A percentile compares a stretch with the other conserved stretches of the same genome.
These are phyloP conservation scores for Cordilura impudica DNA, from an alignment of 2,888 invertebrate genomes.

Conservation along the genomic window DNA sequence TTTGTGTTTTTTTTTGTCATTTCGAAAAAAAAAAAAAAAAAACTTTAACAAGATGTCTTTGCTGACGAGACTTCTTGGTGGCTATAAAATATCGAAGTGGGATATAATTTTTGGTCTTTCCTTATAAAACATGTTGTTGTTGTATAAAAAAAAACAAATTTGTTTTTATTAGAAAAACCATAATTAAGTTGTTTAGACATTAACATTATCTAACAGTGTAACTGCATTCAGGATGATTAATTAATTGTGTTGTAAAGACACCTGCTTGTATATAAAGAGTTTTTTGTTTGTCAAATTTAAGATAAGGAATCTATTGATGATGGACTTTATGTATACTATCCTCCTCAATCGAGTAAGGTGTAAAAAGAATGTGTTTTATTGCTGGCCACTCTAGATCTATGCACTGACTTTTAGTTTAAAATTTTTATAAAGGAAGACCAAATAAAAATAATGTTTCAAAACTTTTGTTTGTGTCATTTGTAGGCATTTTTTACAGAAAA, in stretches of 20 bases:
- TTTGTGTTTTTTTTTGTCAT: neutral
- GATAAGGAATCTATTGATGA: slow-evolving; percentile 3
- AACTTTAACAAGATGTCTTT: slow-evolving; percentile 47
- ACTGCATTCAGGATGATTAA: slow-evolving; percentile 54
- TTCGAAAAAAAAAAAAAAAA: slow-evolving; percentile 44
- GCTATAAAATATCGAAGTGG: neutral
- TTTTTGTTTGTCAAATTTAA: slow-evolving; percentile 12
- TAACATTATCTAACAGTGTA: slow-evolving; percentile 53
- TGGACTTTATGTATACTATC: neutral
- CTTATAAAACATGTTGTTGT: slow-evolving; percentile 17
- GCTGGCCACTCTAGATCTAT: no score
- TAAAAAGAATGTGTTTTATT: no score
- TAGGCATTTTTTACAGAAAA: neutral
- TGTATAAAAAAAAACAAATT: slow-evolving; percentile 51
- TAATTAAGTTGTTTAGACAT: slow-evolving; percentile 59
- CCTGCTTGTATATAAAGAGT: slow-evolving; percentile 51
- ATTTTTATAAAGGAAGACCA: no score
- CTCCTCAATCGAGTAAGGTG: no score
- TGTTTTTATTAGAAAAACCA: slow-evolving; percentile 54
- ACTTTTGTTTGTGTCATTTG: no score
- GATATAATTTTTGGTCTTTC: slow-evolving; percentile 43
- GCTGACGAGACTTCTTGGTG: slow-evolving; percentile 24
- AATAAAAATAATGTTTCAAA: neutral
- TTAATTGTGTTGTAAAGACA: slow-evolving; percentile 48
- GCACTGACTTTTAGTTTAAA: no score